A percentile compares a stretch with the other conserved stretches of the same genome.
Evolutionary conservation across 2,113 vertebrate species (phyloP).

Genomic region (Triplophysa siluroides): DNA sequence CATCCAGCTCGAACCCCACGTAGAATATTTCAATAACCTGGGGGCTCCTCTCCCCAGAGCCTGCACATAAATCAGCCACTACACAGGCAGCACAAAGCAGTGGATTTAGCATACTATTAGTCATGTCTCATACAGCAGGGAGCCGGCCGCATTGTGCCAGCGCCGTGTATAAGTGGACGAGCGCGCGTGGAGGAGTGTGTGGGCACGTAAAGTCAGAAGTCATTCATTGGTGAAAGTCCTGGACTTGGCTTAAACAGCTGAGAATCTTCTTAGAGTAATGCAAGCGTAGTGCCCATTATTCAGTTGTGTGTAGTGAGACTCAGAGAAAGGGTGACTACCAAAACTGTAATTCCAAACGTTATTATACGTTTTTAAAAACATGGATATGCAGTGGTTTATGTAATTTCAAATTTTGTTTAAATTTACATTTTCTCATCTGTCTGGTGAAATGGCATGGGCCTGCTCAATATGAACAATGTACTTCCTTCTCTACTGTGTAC

Average conservation of each 20-base stretch:
- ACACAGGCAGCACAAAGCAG: conserved; percentile 63
- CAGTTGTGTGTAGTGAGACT: too few relatives aligned
- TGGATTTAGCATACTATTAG: conserved; percentile 63
- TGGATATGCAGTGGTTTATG: too few relatives aligned
- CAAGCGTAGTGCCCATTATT: not conserved
- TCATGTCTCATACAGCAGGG: conserved; percentile 57
- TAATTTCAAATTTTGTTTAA: too few relatives aligned
- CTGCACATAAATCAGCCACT: conserved; percentile 67
- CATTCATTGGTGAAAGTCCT: conserved; percentile 23
- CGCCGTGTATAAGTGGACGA: conserved; percentile 14
- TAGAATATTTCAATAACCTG: conserved; percentile 64
- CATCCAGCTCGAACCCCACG: conserved; percentile 47
- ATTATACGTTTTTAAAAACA: too few relatives aligned
- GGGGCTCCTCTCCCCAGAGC: conserved; percentile 55
- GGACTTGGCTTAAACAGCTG: conserved; percentile 19
- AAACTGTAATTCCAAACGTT: too few relatives aligned
- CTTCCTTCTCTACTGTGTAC: too few relatives aligned
- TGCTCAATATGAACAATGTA: too few relatives aligned
- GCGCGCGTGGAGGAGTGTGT: conserved; percentile 37
- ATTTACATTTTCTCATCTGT: too few relatives aligned
- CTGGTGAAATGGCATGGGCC: too few relatives aligned
- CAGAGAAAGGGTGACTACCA: too few relatives aligned
- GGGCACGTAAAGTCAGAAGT: not conserved
- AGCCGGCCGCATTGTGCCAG: not conserved
- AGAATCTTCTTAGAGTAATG: not conserved